phyloP scores from a whole-genome alignment of 1,140 invertebrate species.

The Parapsyche elsis region DNA sequence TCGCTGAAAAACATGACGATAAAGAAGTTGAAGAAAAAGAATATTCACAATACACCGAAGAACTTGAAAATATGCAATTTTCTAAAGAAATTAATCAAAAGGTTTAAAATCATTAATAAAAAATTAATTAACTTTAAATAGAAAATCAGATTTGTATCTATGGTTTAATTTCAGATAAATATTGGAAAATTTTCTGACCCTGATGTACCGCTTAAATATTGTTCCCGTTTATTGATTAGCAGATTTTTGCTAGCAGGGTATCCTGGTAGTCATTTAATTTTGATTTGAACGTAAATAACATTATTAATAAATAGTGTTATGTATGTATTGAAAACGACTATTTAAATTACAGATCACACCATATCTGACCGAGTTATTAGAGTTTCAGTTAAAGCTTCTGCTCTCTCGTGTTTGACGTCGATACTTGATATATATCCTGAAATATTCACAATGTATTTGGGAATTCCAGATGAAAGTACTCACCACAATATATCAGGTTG shows the following conservation, averaged over 20 bases:
- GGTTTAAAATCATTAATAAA: background rate
- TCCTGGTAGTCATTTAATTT: constrained; percentile 59
- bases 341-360: constrained; percentile 45
- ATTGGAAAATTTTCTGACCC: constrained; percentile 76
- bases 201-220: constrained; percentile 78
- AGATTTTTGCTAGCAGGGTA: constrained; percentile 80
- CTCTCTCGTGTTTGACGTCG: constrained; percentile 78
- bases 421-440: constrained; percentile 77
- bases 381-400: constrained; percentile 87
- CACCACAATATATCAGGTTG: constrained; percentile 65
- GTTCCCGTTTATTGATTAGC: constrained; percentile 77
- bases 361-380: constrained; percentile 73
- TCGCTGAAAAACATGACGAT: constrained; percentile 54
- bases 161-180: constrained; percentile 63
- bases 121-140: background rate
- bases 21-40: constrained; percentile 61
- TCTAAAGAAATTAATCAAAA: constrained; percentile 49
- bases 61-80: constrained; percentile 48
- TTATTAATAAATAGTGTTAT: constrained; percentile 8
- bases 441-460: constrained; percentile 73
- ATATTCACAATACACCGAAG: constrained; percentile 56
- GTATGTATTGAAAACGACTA: background rate
- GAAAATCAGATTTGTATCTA: background rate
- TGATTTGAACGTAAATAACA: background rate
- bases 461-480: constrained; percentile 65